Percentiles rank a stretch among this genome's conserved stretches.
These are phyloP conservation scores for Actenoides lindsayi DNA, from an alignment of 2,113 vertebrate genomes.

Conservation along the genomic window DNA sequence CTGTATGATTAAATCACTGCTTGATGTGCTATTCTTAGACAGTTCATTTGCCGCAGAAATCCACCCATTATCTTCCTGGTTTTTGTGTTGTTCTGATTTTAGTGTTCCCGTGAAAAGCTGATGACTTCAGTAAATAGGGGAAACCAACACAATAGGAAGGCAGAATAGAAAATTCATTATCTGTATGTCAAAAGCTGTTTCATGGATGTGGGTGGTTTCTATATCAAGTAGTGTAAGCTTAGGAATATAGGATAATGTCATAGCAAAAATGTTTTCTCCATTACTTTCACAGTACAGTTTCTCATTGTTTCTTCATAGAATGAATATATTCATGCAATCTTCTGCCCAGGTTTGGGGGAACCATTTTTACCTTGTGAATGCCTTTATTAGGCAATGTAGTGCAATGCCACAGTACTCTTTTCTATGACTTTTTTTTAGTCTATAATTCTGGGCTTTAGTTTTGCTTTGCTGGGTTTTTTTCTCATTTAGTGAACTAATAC, in stretches of 20 bases:
- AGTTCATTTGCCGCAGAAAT: neutral
- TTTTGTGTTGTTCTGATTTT: slow-evolving; percentile 6
- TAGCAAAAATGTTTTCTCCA: neutral
- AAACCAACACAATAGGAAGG: neutral
- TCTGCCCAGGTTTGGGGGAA: neutral
- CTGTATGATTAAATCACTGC: neutral
- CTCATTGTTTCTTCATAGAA: slow-evolving; percentile 6
- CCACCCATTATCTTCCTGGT: neutral
- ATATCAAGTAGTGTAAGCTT: neutral
- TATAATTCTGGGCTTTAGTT: neutral
- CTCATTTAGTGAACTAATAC: neutral
- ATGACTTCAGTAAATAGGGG: neutral
- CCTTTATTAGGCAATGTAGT: neutral
- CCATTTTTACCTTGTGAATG: slow-evolving; percentile 1
- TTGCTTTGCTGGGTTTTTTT: neutral
- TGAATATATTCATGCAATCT: slow-evolving; percentile 39
- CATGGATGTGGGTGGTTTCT: neutral
- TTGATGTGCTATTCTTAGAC: neutral
- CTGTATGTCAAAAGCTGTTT: neutral
- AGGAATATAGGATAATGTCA: neutral
- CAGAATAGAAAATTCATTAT: slow-evolving; percentile 19
- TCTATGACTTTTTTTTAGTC: neutral
- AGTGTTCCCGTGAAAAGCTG: neutral
- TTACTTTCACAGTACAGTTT: neutral
- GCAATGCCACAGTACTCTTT: neutral